phyloP scores from a whole-genome alignment of 2,888 invertebrate species.

The Ypsolopha sequella region DNA sequence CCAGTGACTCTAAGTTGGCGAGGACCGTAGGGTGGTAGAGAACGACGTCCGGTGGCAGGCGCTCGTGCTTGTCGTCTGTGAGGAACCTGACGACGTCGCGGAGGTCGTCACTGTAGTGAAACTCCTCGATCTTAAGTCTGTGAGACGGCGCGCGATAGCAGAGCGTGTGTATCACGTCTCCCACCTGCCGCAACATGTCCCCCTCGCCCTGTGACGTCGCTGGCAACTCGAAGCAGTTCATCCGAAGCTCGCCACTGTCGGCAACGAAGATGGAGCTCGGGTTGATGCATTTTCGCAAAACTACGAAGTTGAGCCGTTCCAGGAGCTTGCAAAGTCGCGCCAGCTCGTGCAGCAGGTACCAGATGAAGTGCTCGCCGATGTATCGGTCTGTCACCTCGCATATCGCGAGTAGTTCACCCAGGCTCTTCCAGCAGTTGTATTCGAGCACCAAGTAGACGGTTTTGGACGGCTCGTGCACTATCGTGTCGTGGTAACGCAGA shows the following conservation, averaged over 20 bases:
- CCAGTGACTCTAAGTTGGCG: constrained; percentile 39
- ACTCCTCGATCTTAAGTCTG: constrained; percentile 25
- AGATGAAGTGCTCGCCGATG: constrained; percentile 50
- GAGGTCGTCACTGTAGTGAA: constrained; percentile 51
- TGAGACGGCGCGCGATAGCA: constrained; percentile 23
- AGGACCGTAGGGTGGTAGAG: constrained; percentile 61
- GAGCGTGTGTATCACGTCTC: constrained; percentile 32
- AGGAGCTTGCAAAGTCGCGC: constrained; percentile 39
- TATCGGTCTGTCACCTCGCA: constrained; percentile 38
- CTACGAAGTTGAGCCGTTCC: constrained; percentile 30
- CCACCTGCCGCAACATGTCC: constrained; percentile 40
- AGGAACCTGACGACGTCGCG: constrained; percentile 43
- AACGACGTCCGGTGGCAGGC: constrained; percentile 46
- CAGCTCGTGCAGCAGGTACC: constrained; percentile 50
- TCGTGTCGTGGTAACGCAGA: constrained; percentile 55
- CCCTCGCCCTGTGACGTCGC: constrained; percentile 7
- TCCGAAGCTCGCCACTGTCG: constrained; percentile 39
- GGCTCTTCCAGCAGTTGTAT: constrained; percentile 46
- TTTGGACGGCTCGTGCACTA: constrained; percentile 55
- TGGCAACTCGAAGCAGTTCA: constrained; percentile 49
- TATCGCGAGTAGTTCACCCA: constrained; percentile 38
- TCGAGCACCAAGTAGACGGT: constrained; percentile 62
- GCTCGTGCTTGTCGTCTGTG: constrained; percentile 33
- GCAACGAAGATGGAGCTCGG: constrained; percentile 41
- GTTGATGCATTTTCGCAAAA: constrained; percentile 39